A percentile compares a stretch with the other conserved stretches of the same genome.
These are phyloP conservation scores for Girardinus metallicus DNA, from an alignment of 2,797 vertebrate genomes.

Conservation along the genomic window DNA sequence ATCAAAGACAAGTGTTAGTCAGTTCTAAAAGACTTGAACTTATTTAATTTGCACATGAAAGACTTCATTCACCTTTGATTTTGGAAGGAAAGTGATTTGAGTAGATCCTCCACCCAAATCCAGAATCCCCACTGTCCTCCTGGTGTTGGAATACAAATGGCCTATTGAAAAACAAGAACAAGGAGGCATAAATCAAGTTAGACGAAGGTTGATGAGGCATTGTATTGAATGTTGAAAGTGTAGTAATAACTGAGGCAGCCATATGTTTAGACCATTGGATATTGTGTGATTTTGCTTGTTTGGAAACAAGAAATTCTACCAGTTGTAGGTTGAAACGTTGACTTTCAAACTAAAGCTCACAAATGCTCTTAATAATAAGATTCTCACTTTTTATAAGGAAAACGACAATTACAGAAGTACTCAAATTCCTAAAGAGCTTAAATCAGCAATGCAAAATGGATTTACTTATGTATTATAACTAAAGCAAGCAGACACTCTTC, in stretches of 20 bases:
- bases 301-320: neutral
- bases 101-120: conserved; percentile 98
- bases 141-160: conserved; percentile 89
- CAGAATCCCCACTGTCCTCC: conserved; percentile 91
- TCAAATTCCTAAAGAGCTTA: neutral
- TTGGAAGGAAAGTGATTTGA: conserved; percentile 97
- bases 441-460: neutral
- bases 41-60: neutral
- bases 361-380: neutral
- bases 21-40: neutral
- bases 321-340: neutral
- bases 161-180: conserved; percentile 77
- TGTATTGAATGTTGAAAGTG: neutral
- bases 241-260: neutral
- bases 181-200: conserved; percentile 8
- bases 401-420: neutral
- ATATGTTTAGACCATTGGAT: neutral
- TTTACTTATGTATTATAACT: neutral
- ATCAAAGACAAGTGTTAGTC: conserved; percentile 47
- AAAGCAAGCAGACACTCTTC: neutral
- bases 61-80: conserved; percentile 84
- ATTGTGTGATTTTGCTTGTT: neutral
- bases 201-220: neutral
- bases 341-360: neutral
- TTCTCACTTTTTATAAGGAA: neutral